Percentiles rank a stretch among this genome's conserved stretches.
phyloP scores from a whole-genome alignment of 64 coral and sea anemone genomes.

The Catalaphyllia jardinei region DNA sequence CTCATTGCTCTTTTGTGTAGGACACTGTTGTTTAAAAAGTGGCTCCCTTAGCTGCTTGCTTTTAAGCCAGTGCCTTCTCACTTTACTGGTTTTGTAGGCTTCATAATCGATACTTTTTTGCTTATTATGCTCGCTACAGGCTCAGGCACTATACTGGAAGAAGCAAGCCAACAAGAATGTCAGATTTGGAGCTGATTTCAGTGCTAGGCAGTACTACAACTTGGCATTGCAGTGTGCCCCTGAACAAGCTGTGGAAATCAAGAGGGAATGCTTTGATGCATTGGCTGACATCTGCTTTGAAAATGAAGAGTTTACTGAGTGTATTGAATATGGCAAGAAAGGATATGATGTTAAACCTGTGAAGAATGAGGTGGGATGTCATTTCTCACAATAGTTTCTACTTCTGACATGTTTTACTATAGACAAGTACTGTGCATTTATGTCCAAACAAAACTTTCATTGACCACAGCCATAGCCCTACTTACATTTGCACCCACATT shows the following conservation, averaged over 20 bases:
- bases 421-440: too few relatives aligned
- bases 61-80: too few relatives aligned
- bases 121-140: background rate
- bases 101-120: background rate
- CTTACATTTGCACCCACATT: too few relatives aligned
- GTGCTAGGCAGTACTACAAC: conserved; percentile 13
- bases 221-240: conserved; percentile 8
- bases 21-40: too few relatives aligned
- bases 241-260: background rate
- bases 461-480: too few relatives aligned
- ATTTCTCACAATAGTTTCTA: background rate
- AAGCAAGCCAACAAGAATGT: background rate
- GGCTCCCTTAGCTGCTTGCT: too few relatives aligned
- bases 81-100: background rate
- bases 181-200: background rate
- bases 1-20: too few relatives aligned
- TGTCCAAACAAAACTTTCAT: too few relatives aligned
- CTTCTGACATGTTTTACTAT: background rate
- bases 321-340: conserved; percentile 25
- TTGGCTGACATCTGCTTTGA: conserved; percentile 27
- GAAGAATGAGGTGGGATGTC: conserved; percentile 13
- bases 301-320: conserved; percentile 3
- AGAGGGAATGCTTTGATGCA: conserved; percentile 23
- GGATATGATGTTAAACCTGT: background rate
- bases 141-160: conserved; percentile 21